Evolutionary conservation across 2,797 vertebrate species (phyloP).

Genomic region (Scolopax bukidnonensis): DNA sequence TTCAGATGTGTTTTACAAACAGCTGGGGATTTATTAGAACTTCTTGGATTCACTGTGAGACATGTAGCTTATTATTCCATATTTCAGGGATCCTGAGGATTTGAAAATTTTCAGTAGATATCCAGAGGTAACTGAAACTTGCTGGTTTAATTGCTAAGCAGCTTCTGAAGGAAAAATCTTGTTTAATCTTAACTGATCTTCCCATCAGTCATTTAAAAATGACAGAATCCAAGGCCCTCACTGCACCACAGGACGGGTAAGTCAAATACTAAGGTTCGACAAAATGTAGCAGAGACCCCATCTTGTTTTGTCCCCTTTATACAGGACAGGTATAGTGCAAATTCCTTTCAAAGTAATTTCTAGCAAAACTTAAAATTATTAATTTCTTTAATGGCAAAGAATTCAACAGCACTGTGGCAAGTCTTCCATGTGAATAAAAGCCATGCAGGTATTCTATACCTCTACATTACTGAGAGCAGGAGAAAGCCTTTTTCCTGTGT

Average conservation of each 20-base stretch:
- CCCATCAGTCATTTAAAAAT: neutral
- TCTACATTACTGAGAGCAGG: neutral
- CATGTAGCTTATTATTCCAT: neutral
- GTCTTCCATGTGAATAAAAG: neutral
- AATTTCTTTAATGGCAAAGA: neutral
- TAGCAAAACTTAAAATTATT: neutral
- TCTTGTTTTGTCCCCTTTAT: no score
- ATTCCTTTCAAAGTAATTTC: neutral
- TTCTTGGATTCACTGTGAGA: neutral
- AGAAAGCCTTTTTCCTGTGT: neutral
- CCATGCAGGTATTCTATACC: neutral
- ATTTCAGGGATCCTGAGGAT: neutral
- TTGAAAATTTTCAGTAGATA: neutral
- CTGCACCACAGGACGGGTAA: neutral
- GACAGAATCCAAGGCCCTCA: neutral
- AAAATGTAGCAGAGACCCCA: neutral
- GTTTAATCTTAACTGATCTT: neutral
- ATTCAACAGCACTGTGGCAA: neutral
- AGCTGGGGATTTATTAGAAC: neutral
- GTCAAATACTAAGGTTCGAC: neutral
- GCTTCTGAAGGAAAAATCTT: neutral
- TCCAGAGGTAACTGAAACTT: neutral
- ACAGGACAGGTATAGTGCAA: neutral
- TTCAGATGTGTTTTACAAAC: neutral
- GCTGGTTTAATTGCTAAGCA: neutral